Conservation (phyloP, 2,113 vertebrate species). For the Nothoprocta pentlandii region DNA sequence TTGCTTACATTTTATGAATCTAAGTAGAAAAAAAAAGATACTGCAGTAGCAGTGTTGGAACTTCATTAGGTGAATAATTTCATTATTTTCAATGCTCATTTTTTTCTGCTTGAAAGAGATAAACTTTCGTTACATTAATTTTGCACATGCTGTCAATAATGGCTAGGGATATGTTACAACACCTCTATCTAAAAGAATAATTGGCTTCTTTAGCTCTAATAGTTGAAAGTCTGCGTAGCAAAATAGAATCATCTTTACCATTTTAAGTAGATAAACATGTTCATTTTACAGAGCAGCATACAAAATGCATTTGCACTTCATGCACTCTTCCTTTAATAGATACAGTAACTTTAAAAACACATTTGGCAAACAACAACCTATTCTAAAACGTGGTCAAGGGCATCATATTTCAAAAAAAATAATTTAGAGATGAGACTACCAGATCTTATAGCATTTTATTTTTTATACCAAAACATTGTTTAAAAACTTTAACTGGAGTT, state of each 20-base stretch:
- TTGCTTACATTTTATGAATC: background rate
- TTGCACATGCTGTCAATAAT: constrained; percentile 26
- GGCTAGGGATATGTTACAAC: background rate
- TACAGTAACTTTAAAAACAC: background rate
- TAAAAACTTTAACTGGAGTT: background rate
- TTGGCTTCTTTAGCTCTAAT: background rate
- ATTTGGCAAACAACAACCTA: background rate
- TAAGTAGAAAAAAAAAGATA: constrained; percentile 14
- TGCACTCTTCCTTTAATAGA: background rate
- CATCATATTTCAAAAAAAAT: background rate
- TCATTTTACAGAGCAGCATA: constrained; percentile 7
- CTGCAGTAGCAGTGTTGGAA: background rate
- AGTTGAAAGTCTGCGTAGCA: background rate
- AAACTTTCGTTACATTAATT: constrained; percentile 58
- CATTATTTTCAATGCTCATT: constrained; percentile 49
- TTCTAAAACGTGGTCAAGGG: background rate
- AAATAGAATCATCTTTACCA: constrained; percentile 16
- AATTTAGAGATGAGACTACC: background rate
- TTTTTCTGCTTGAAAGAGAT: constrained; percentile 60
- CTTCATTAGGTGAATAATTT: constrained; percentile 40
- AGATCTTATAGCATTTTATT: background rate
- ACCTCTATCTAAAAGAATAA: constrained; percentile 31
- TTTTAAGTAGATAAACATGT: background rate
- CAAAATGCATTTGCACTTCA: background rate
- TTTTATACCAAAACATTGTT: background rate